Conservation (phyloP, 2,888 invertebrate species). For the Gari tellinella region DNA sequence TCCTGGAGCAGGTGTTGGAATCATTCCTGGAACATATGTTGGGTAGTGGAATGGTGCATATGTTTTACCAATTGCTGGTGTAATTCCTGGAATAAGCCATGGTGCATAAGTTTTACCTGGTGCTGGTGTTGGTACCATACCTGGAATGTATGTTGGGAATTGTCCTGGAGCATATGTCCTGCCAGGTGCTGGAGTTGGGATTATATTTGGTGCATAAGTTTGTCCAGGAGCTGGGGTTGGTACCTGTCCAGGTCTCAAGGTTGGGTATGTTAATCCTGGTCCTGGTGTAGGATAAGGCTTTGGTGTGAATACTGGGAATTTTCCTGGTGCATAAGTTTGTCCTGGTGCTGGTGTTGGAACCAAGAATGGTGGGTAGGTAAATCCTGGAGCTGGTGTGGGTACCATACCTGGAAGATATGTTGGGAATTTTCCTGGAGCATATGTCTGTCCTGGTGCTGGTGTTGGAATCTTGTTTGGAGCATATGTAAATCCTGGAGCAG, state of each 20-base stretch:
- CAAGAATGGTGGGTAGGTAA: conserved; percentile 39
- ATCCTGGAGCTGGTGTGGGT: conserved; percentile 55
- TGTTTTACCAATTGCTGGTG: conserved; percentile 60
- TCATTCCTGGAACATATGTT: conserved; percentile 60
- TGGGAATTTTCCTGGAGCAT: conserved; percentile 64
- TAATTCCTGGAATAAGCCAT: conserved; percentile 53
- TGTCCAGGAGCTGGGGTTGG: conserved; percentile 58
- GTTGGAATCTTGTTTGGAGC: conserved; percentile 52
- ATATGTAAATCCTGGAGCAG: conserved; percentile 47
- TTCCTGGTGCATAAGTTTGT: conserved; percentile 55
- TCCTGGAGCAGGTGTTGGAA: conserved; percentile 57
- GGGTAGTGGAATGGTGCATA: conserved; percentile 57
- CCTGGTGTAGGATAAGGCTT: conserved; percentile 56
- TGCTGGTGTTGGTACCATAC: conserved; percentile 60
- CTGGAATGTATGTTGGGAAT: conserved; percentile 63
- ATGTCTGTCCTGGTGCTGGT: conserved; percentile 62
- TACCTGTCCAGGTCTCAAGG: conserved; percentile 54
- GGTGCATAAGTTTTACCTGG: conserved; percentile 57
- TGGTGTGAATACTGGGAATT: conserved; percentile 52
- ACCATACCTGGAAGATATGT: conserved; percentile 48
- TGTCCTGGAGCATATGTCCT: conserved; percentile 58
- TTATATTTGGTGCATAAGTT: conserved; percentile 55
- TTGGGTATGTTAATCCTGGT: conserved; percentile 53
- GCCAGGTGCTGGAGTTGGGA: conserved; percentile 63
- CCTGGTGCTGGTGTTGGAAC: conserved; percentile 60